A percentile compares a stretch with the other conserved stretches of the same genome.
These are phyloP conservation scores for Aramus guarauna DNA, from an alignment of 2,113 vertebrate genomes.

Conservation along the genomic window DNA sequence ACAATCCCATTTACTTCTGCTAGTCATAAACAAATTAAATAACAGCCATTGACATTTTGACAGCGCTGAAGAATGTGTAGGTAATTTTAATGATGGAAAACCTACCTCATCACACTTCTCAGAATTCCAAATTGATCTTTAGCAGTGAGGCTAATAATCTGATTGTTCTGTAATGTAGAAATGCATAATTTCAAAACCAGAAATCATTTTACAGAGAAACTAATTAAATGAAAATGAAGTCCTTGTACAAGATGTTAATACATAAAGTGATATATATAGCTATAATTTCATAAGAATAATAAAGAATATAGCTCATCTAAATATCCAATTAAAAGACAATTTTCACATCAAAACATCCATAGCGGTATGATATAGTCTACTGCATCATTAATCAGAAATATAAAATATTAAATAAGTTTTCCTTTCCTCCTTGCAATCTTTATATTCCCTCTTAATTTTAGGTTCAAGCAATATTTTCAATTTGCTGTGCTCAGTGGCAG, in stretches of 20 bases:
- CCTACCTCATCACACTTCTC: slow-evolving; percentile 50
- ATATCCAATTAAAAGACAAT: slow-evolving; percentile 20
- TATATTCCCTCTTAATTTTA: neutral
- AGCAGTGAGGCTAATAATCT: slow-evolving; percentile 59
- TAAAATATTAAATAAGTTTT: neutral
- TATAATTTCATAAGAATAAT: slow-evolving; percentile 37
- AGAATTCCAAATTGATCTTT: slow-evolving; percentile 53
- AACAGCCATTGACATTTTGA: slow-evolving; percentile 50
- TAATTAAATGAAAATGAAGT: slow-evolving; percentile 69
- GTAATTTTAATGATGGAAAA: slow-evolving; percentile 63
- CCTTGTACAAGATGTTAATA: slow-evolving; percentile 58
- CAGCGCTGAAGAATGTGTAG: slow-evolving; percentile 56
- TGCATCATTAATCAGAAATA: neutral
- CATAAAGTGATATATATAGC: slow-evolving; percentile 25
- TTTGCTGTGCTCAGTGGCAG: neutral
- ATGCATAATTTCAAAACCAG: slow-evolving; percentile 60
- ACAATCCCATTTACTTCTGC: slow-evolving; percentile 41
- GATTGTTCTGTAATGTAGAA: slow-evolving; percentile 68
- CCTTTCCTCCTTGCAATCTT: neutral
- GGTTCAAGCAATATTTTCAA: neutral
- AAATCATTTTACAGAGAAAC: slow-evolving; percentile 60
- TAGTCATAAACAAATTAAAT: slow-evolving; percentile 65
- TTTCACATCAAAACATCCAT: neutral
- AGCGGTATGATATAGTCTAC: neutral
- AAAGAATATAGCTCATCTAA: slow-evolving; percentile 4